These are phyloP conservation scores for Rhabdomys pumilio DNA, from an alignment of 2,797 vertebrate species.

Conservation along the genomic window DNA sequence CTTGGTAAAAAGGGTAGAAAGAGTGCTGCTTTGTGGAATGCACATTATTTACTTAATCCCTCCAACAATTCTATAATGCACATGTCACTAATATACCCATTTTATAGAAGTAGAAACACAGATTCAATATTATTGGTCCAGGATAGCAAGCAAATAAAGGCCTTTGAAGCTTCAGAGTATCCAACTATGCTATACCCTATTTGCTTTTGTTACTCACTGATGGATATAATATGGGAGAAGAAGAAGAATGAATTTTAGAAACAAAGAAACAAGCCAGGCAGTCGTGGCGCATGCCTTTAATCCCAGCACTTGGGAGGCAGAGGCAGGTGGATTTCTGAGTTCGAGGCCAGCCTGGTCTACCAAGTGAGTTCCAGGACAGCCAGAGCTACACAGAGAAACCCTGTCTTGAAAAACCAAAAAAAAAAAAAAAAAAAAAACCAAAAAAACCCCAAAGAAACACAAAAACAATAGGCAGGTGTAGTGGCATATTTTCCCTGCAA, in stretches of 20 bases:
- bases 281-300: too few species aligned
- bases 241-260: conserved; percentile 19
- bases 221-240: neutral
- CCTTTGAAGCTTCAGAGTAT: neutral
- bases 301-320: too few species aligned
- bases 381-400: too few species aligned
- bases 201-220: neutral
- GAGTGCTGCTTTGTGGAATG: neutral
- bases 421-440: too few species aligned
- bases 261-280: conserved; percentile 7
- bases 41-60: neutral
- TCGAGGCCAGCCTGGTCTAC: too few species aligned
- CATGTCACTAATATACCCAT: neutral
- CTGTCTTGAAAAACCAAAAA: too few species aligned
- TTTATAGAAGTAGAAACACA: conserved; percentile 16
- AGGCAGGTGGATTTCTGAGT: too few species aligned
- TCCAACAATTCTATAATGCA: neutral
- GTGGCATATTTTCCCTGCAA: too few species aligned
- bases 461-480: neutral
- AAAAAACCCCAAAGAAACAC: conserved; percentile 4
- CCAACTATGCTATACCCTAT: neutral
- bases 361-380: too few species aligned
- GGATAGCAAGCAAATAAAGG: neutral
- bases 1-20: neutral
- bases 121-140: neutral